Percentiles rank a stretch among this genome's conserved stretches.
These are phyloP conservation scores for Acrocephalus arundinaceus DNA, from an alignment of 2,113 vertebrate genomes.

Conservation along the genomic window DNA sequence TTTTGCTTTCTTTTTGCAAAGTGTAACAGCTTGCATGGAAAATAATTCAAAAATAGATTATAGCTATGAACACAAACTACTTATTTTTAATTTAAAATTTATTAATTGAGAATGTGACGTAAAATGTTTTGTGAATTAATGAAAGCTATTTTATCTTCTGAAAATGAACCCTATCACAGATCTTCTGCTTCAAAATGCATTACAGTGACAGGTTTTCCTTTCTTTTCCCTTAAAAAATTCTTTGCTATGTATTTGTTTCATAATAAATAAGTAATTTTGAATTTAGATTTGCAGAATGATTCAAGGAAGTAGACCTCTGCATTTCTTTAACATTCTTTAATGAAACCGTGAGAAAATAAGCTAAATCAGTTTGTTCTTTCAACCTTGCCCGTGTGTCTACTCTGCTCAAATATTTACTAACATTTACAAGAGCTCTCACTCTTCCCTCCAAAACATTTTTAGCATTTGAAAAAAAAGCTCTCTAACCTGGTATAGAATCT, in stretches of 20 bases:
- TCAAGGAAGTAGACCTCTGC: neutral
- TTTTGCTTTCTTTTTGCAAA: neutral
- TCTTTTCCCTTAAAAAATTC: neutral
- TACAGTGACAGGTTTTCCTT: neutral
- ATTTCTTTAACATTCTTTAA: neutral
- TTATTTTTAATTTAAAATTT: neutral
- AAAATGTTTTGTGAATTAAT: neutral
- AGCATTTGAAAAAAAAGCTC: neutral
- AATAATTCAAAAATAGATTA: neutral
- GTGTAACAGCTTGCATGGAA: neutral
- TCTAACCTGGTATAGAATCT: neutral
- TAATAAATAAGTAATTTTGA: neutral
- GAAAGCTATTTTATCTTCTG: neutral
- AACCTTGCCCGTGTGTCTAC: neutral
- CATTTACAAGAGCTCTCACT: neutral
- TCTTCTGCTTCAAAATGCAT: neutral
- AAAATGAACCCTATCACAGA: neutral
- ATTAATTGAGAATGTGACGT: neutral
- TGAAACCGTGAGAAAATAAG: neutral
- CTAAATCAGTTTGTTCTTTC: neutral
- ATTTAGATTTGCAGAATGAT: neutral
- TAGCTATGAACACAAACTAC: neutral
- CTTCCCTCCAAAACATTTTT: neutral
- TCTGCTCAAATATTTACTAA: slow-evolving; percentile 16
- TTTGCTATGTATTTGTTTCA: neutral